Base-by-base conservation (phyloP, 2,797 vertebrate species). In the Gobionotothen gibberifrons region DNA sequence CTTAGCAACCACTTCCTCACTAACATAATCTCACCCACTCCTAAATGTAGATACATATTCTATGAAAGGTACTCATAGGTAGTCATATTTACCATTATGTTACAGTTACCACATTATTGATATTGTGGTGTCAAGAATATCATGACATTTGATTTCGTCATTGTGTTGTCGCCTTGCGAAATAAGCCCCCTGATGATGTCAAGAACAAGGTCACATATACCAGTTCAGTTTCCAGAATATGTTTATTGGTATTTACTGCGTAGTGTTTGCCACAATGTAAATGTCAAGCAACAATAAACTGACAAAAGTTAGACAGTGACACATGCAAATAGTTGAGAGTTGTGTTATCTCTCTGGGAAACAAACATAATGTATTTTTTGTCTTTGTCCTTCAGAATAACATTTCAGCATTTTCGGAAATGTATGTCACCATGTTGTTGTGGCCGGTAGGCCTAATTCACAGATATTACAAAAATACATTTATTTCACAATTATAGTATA, bases 121-220 rank as follows among this genome's bases (percentile, higher is more conserved):
- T 12, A 44, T 19, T 70, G 52, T 22, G 53, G 19, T 53, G 7
- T 39, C 58, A 21, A 17, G 69, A 73, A 76, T 73, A 56, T 66
- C 72, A 78, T 79, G 69, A 68, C 69, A 76, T 82, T 76, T 76
- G 9, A 32, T 17, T 69, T 42, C 32, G 15, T 40, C 15, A 10
- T 42, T 42, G 63, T 76, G 32, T 55, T 42, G 63, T 54, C 14
- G 0, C 11, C 11, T 26, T 54, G 3, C 12, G 21, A 6, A 48
- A 42, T 16, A 19, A 10, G 19, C 29, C 26, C 21, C 21, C 16
- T 19, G 17, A 36, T 46, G 16, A 55, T 9, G 32, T 19, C 17
- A n/a, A 15, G 7, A 19, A 11, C 9, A 42, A 9, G 48, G 19
- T 8, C 16, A 51, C 21, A 12, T n/a, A 46, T 59, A 9, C 8